These are phyloP conservation scores for Ectropis crepuscularia DNA, from an alignment of 2,888 invertebrate species.

Conservation along the genomic window DNA sequence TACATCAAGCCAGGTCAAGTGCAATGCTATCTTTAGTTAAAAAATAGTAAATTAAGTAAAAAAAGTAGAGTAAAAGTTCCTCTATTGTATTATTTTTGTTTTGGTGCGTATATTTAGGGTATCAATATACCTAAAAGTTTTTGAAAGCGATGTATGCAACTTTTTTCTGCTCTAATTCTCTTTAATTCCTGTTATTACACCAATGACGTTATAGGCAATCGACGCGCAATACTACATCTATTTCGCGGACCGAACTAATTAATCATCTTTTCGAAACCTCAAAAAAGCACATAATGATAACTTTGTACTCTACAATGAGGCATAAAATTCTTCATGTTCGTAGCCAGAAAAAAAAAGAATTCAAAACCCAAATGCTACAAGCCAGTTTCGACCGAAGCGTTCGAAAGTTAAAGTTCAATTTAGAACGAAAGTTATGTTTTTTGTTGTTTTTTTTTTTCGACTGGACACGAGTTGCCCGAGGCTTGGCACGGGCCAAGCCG, in stretches of 20 bases:
- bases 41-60: too few relatives aligned
- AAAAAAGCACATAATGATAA: constrained; percentile 47
- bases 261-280: constrained; percentile 39
- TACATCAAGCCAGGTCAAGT: too few relatives aligned
- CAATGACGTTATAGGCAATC: constrained; percentile 5
- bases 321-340: constrained; percentile 49
- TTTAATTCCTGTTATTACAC: too few relatives aligned
- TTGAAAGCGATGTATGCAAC: too few relatives aligned
- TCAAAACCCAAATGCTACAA: constrained; percentile 24
- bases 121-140: too few relatives aligned
- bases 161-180: too few relatives aligned
- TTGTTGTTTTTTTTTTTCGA: constrained; percentile 39
- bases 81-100: too few relatives aligned
- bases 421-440: constrained; percentile 29
- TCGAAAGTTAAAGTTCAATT: constrained; percentile 37
- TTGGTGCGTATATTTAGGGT: too few relatives aligned
- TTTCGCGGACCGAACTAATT: constrained; percentile 36
- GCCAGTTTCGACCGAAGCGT: constrained; percentile 17
- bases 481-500: constrained; percentile 54
- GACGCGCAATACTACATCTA: constrained; percentile 18
- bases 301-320: constrained; percentile 51
- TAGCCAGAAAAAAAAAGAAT: constrained; percentile 44
- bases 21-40: too few relatives aligned
- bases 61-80: too few relatives aligned
- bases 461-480: constrained; percentile 46